A percentile compares a stretch with the other conserved stretches of the same genome.
These are phyloP conservation scores for Pogona vitticeps DNA, from an alignment of 2,113 vertebrate genomes.

Conservation along the genomic window DNA sequence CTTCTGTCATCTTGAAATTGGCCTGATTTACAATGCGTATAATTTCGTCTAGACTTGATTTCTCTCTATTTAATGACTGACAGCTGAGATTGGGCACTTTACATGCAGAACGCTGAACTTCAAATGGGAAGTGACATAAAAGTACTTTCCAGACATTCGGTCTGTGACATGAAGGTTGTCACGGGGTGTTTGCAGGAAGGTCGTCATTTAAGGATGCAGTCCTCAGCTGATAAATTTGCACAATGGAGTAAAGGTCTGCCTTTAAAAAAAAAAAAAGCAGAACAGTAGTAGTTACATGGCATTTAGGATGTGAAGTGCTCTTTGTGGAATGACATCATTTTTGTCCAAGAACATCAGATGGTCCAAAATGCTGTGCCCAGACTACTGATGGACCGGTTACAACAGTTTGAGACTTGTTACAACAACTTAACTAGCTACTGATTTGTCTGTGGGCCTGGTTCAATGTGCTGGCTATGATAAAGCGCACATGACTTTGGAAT, in stretches of 20 bases:
- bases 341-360: too few relatives aligned
- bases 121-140: background rate
- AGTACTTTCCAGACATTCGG: background rate
- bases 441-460: too few relatives aligned
- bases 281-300: background rate
- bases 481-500: too few relatives aligned
- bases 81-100: background rate
- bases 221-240: background rate
- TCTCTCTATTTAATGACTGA: background rate
- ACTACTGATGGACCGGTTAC: too few relatives aligned
- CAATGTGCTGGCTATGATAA: too few relatives aligned
- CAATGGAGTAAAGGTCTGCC: background rate
- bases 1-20: background rate
- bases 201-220: background rate
- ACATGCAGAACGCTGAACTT: background rate
- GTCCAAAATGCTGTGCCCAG: too few relatives aligned
- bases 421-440: too few relatives aligned
- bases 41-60: background rate
- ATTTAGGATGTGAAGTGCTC: background rate
- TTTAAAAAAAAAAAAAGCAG: background rate
- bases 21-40: background rate
- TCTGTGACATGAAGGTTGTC: background rate
- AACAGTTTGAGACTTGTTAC: too few relatives aligned
- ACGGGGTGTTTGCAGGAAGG: background rate
- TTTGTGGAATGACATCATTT: too few relatives aligned